These are phyloP conservation scores for Lepidurus couesii DNA, from an alignment of 1,140 invertebrate genomes.

Conservation along the genomic window DNA sequence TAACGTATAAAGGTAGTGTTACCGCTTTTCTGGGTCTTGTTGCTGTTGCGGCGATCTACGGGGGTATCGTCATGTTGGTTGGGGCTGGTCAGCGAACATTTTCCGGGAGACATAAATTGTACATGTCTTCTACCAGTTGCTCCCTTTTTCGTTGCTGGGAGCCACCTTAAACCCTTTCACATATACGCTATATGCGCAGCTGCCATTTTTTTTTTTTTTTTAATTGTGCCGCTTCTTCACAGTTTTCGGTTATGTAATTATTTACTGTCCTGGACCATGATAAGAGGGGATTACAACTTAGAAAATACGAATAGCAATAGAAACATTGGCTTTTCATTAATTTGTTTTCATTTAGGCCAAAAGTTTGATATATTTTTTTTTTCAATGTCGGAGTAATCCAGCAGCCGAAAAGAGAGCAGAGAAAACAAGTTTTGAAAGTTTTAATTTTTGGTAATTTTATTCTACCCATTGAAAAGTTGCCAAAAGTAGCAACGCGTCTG, in stretches of 20 bases:
- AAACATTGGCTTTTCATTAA: too few relatives aligned
- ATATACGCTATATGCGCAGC: constrained; percentile 1
- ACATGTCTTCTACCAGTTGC: not conserved
- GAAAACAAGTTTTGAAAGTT: too few relatives aligned
- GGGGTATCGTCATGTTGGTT: constrained; percentile 8
- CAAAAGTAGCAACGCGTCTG: too few relatives aligned
- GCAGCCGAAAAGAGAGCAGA: too few relatives aligned
- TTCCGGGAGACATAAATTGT: constrained; percentile 22
- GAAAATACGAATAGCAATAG: too few relatives aligned
- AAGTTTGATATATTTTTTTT: too few relatives aligned
- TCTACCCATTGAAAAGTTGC: too few relatives aligned
- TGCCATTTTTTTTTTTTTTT: not conserved
- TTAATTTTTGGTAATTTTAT: too few relatives aligned
- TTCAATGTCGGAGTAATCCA: too few relatives aligned
- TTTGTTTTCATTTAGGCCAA: too few relatives aligned
- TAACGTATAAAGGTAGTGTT: not conserved
- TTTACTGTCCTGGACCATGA: not conserved
- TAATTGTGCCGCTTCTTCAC: not conserved
- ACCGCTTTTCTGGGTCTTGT: constrained; percentile 6
- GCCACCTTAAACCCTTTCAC: not conserved
- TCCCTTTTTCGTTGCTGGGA: not conserved
- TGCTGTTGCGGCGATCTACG: not conserved
- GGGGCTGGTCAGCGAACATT: not conserved
- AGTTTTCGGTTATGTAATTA: not conserved
- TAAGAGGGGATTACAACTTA: too few relatives aligned